Conservation (phyloP, 1,140 invertebrate species). For the Drosophila paulistorum region DNA sequence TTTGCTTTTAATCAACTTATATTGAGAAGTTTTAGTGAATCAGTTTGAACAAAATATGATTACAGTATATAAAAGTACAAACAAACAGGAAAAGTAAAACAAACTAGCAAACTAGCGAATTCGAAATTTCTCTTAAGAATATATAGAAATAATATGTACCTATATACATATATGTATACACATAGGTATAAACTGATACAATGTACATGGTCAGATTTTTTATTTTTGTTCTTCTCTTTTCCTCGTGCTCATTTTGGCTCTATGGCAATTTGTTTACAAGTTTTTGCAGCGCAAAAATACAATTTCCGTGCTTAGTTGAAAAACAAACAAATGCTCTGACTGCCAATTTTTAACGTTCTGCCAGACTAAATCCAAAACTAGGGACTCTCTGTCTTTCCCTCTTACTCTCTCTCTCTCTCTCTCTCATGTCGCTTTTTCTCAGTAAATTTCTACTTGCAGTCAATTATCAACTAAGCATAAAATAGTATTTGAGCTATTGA, state of each 20-base stretch:
- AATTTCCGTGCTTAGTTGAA: constrained; percentile 78
- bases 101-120: constrained; percentile 10
- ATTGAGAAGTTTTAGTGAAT: constrained; percentile 14
- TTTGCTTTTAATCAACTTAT: background rate
- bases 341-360: constrained; percentile 78
- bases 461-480: constrained; percentile 82
- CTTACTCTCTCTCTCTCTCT: constrained; percentile 22
- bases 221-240: background rate
- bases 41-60: constrained; percentile 8
- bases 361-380: constrained; percentile 54
- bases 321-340: constrained; percentile 71
- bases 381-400: constrained; percentile 32
- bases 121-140: background rate
- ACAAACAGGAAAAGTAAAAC: background rate
- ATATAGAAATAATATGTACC: background rate
- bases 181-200: background rate
- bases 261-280: constrained; percentile 63
- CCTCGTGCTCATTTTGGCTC: background rate
- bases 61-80: background rate
- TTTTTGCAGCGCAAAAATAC: constrained; percentile 57
- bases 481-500: constrained; percentile 82
- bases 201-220: constrained; percentile 21
- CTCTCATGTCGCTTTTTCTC: constrained; percentile 10
- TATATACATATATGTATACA: background rate
- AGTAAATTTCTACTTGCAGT: constrained; percentile 64